Percentiles rank a stretch among this genome's conserved stretches.
phyloP scores from a whole-genome alignment of 2,113 vertebrate species.

The Illadopsis cleaveri region DNA sequence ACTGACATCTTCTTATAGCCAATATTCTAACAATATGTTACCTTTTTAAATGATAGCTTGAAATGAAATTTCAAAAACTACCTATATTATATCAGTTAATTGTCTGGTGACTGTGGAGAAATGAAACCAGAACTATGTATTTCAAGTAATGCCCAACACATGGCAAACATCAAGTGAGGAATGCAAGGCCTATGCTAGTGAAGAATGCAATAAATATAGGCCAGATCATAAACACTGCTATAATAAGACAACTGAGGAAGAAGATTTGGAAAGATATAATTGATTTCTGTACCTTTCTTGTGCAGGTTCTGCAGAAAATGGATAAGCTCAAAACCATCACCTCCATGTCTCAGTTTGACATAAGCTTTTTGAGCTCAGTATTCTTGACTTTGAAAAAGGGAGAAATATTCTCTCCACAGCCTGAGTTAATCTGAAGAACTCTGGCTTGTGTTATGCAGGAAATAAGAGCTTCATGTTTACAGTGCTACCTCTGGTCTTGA shows the following conservation, averaged over 20 bases:
- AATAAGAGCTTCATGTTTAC: conserved; percentile 3
- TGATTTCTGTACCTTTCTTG: conserved; percentile 33
- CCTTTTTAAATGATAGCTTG: neutral
- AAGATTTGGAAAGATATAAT: conserved; percentile 56
- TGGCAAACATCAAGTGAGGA: conserved; percentile 70
- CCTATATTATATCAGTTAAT: conserved; percentile 33
- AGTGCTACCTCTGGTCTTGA: conserved; percentile 19
- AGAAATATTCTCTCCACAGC: neutral
- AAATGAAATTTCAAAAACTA: conserved; percentile 16
- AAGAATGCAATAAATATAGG: conserved; percentile 71
- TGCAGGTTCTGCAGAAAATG: conserved; percentile 8
- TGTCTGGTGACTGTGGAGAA: conserved; percentile 24
- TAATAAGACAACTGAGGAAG: conserved; percentile 54
- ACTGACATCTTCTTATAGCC: neutral
- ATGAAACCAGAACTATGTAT: conserved; percentile 57
- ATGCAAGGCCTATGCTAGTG: conserved; percentile 47
- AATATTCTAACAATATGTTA: neutral
- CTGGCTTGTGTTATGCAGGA: conserved; percentile 30
- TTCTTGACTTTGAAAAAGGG: conserved; percentile 6
- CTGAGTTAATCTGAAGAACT: conserved; percentile 7
- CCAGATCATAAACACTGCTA: conserved; percentile 67
- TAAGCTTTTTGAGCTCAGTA: neutral
- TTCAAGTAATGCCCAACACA: conserved; percentile 70
- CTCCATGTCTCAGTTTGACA: neutral
- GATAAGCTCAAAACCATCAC: neutral